A percentile compares a stretch with the other conserved stretches of the same genome.
Conservation (phyloP, 2,113 vertebrate genomes). For the Lampris incognitus region DNA sequence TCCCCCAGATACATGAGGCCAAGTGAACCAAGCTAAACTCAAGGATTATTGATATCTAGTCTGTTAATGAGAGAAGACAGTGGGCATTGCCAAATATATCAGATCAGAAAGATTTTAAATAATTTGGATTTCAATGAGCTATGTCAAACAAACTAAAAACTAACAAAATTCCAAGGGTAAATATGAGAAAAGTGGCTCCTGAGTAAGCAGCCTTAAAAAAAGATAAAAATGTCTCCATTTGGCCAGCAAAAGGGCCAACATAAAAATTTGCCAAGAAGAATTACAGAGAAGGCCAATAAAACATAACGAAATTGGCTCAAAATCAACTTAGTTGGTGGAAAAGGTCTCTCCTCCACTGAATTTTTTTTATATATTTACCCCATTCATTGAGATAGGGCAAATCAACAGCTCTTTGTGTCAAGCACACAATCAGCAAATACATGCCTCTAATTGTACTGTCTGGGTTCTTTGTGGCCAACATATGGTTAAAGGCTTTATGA, state of each 20-base stretch:
- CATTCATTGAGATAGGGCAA: conserved; percentile 38
- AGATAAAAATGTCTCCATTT: neutral
- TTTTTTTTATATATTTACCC: conserved; percentile 3
- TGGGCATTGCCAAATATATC: too few relatives aligned
- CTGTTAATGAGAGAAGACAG: too few relatives aligned
- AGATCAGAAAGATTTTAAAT: too few relatives aligned
- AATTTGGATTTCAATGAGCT: too few relatives aligned
- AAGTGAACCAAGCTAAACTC: too few relatives aligned
- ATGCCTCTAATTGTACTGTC: conserved; percentile 55
- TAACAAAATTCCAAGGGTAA: too few relatives aligned
- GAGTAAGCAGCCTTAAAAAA: too few relatives aligned
- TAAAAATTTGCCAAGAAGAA: neutral
- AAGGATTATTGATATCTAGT: too few relatives aligned
- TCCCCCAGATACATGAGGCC: too few relatives aligned
- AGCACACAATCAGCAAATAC: conserved; percentile 24
- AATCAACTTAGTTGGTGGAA: neutral
- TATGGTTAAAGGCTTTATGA: conserved; percentile 68
- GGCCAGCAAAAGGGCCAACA: conserved; percentile 2
- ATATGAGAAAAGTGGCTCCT: too few relatives aligned
- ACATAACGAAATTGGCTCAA: neutral
- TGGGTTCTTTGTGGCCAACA: conserved; percentile 45
- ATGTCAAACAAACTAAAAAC: too few relatives aligned
- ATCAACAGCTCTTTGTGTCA: conserved; percentile 23
- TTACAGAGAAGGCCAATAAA: conserved; percentile 1
- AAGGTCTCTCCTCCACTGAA: conserved; percentile 5